phyloP scores from a whole-genome alignment of 2,888 invertebrate genomes.

The Noctua janthina region DNA sequence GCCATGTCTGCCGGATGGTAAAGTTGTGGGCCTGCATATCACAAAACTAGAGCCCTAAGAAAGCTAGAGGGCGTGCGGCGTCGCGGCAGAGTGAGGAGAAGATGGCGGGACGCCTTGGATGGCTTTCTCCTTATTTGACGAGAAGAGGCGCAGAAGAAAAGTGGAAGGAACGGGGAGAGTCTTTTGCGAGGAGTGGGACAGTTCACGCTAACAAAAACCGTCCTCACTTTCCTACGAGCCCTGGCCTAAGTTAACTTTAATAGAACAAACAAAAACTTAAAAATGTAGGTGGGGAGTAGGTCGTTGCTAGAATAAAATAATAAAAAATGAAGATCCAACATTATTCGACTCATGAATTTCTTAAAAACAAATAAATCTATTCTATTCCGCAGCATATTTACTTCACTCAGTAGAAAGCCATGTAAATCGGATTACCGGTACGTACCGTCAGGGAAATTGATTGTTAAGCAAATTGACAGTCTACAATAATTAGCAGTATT shows the following conservation, averaged over 20 bases:
- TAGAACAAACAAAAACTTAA: neutral
- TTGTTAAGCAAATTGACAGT: neutral
- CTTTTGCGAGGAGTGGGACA: no score
- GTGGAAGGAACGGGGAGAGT: no score
- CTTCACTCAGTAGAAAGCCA: slow-evolving; percentile 30
- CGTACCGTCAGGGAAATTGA: neutral
- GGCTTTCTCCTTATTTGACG: no score
- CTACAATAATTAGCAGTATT: neutral
- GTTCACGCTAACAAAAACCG: no score
- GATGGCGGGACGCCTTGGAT: no score
- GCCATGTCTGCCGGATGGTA: no score
- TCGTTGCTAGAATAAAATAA: neutral
- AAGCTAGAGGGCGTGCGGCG: no score
- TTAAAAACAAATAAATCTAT: slow-evolving; percentile 6
- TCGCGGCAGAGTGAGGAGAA: no score
- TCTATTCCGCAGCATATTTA: neutral
- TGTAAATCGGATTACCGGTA: slow-evolving; percentile 26
- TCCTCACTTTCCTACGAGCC: neutral
- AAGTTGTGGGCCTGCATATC: no score
- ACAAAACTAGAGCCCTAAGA: no score
- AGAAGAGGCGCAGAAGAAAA: no score
- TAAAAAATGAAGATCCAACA: neutral
- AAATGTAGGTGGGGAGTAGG: neutral
- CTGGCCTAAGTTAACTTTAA: neutral
- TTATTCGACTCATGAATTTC: neutral